Evolutionary conservation across 2,888 invertebrate genomes (phyloP), one percentile per base, ranked within the genome.

Genomic region (Steinernema carpocapsae): DNA sequence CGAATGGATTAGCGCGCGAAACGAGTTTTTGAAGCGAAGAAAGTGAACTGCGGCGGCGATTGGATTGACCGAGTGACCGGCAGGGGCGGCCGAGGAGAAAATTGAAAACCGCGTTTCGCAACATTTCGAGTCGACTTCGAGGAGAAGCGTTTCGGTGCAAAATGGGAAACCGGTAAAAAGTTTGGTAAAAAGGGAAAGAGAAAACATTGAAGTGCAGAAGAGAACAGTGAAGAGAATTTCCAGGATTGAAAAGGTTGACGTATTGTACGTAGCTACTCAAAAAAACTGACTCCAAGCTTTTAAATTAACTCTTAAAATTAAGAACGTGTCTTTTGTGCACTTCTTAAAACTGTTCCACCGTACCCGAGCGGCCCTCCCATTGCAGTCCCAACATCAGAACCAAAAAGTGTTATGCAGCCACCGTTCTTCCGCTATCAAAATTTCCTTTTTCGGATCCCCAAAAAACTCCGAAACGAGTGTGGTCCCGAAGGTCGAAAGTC

Each of bases 31-130:
- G 64, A 64, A 64, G 64, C 64, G 64, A 17, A 19, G 26, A 64
- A 64, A 64, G 64, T 64, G 64, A 64, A 37, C 26, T 37, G n/a
- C n/a, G n/a, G 14, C 26, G 64, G 48, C 48, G 64, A 64, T 64
- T 64, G 64, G 64, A 64, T 64, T 64, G 64, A 64, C 64, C 64
- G 64, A 64, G 26, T 64, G 64, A 64, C 64, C 64, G 64, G 24
- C 56, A 37, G 37, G 37, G 37, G 37, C 37, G n/a, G 48, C 48
- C 48, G 48, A 48, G 48, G 48, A 14, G 48, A 48, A 48, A 19
- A 48, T 48, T 48, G 48, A 48, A 48, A 48, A 37, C 24, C 56
- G 4, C 24, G 24, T 64, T 64, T 64, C 64, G 64, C 64, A 64
- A 64, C 64, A 22, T 52, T 37, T 48, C 26, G 10, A 64, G 29